These are phyloP conservation scores for Rapana venosa DNA, from an alignment of 2,888 invertebrate species.

Conservation along the genomic window DNA sequence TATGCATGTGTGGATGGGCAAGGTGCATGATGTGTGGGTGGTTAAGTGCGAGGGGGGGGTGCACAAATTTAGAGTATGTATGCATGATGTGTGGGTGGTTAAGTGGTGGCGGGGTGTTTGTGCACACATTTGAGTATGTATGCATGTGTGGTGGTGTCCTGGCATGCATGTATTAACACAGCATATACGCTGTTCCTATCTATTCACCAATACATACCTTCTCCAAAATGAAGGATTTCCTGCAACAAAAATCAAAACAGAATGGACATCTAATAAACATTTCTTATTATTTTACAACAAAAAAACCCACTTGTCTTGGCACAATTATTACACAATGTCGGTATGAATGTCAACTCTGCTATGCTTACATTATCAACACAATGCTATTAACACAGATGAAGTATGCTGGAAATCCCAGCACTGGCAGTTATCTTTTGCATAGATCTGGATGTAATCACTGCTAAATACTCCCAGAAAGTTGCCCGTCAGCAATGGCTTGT, in stretches of 20 bases:
- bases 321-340: no score
- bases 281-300: no score
- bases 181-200: background rate
- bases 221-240: conserved; percentile 73
- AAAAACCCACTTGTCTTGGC: no score
- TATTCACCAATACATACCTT: conserved; percentile 59
- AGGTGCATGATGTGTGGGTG: background rate
- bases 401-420: no score
- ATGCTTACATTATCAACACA: no score
- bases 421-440: no score
- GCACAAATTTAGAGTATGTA: background rate
- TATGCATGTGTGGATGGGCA: background rate
- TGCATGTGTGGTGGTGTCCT: background rate
- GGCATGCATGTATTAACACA: background rate
- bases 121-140: background rate
- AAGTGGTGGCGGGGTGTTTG: background rate
- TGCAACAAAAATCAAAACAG: conserved; percentile 51
- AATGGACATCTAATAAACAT: background rate
- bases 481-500: no score
- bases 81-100: background rate
- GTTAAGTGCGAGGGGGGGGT: background rate
- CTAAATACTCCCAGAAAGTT: no score
- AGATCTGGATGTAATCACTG: no score
- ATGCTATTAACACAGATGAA: no score
- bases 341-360: no score